Base-by-base conservation (phyloP, 2,113 vertebrate genomes). In the Etia nguti region DNA sequence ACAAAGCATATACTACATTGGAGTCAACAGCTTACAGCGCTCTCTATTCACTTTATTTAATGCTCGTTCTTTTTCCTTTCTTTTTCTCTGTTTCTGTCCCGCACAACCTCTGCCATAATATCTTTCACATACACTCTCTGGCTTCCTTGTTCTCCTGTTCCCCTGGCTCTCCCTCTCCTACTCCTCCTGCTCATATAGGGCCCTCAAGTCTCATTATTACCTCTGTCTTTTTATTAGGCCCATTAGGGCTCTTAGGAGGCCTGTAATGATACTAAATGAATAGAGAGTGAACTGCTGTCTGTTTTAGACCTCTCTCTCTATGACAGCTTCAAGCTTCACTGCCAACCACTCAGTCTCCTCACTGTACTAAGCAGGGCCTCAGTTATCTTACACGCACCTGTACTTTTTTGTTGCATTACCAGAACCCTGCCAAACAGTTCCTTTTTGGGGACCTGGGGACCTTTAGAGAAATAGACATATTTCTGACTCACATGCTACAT, bases 211-310 rank as follows among this genome's bases (percentile, higher is more conserved):
- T 97, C 97, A 96, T 98, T 97, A 98, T 98, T 98, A 97, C 97
- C 97, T 97, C 97, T 97, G 93, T 96, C 96, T 97, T 97, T 98
- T 98, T 98, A 98, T 98, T 97, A 97, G 96, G 96, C 97, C 97
- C 96, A 96, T 97, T 97, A 98, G 97, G 97, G 97, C 97, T 96
- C 97, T 97, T 97, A 97, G 97, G 97, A 97, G 97, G 97, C 96
- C 97, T 96, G 96, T 97, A 97, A 98, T 96, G 94, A 97, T 97
- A 97, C 97, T 97, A 97, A 98, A 98, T 98, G 97, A 98, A 97
- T 96, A 97, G 97, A 98, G 97, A 97, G 98, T 97, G 97, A 97
- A 98, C 97, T 98, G 93, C 96, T 96, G 97, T 97, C 97, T 96
- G 97, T 97, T 96, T 97, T 96, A 97, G 97, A 97, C 96, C 96